Evolutionary conservation across 2,113 vertebrate genomes (phyloP), one percentile per base, ranked within the genome.

Genomic region (Rhinopithecus roxellana): DNA sequence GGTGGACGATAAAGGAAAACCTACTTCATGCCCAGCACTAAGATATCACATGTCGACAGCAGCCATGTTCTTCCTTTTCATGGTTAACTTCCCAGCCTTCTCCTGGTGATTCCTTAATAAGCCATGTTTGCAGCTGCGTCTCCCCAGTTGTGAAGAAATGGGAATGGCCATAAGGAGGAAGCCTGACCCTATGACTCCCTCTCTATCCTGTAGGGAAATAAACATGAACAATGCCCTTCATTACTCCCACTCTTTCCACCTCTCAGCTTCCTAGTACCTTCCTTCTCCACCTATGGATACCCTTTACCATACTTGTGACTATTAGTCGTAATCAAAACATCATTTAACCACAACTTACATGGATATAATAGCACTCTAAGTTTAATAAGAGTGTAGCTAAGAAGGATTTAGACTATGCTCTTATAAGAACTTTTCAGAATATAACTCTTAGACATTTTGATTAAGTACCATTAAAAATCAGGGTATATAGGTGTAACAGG

Each of bases 361-460:
- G 17, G 5, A 57, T 91, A 61, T 55, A 69, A 50, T 93, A 93
- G 38, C 32, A 57, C 18, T 38, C 5, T 40, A 16, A 74, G 2
- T 82, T 93, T 93, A 92, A 88, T 70, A 57, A 67, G 69, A 91
- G 4, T 48, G 45, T 23, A 96, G 35, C 59, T 59, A 69, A 84
- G 45, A 85, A 88, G 22, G 10, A 74, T 55, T 86, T 93, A 87
- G 48, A 72, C 23, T 85, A 17, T 57, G 10, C 4, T 95, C 10
- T 85, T 72, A 5, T 38, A 90, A 97, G 40, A 94, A 94, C 3
- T 79, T 83, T 78, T 67, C 50, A 45, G 50, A 80, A 95, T 61
- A 70, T 94, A 95, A 85, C 25, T 78, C 12, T 75, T 40, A 67
- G 52, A 13, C 90, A 83, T 95, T 96, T 94, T 93, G 40, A 86